Evolutionary conservation across 2,797 vertebrate genomes (phyloP), one percentile per base, ranked within the genome.

Genomic region (Cichlasoma orientale): DNA sequence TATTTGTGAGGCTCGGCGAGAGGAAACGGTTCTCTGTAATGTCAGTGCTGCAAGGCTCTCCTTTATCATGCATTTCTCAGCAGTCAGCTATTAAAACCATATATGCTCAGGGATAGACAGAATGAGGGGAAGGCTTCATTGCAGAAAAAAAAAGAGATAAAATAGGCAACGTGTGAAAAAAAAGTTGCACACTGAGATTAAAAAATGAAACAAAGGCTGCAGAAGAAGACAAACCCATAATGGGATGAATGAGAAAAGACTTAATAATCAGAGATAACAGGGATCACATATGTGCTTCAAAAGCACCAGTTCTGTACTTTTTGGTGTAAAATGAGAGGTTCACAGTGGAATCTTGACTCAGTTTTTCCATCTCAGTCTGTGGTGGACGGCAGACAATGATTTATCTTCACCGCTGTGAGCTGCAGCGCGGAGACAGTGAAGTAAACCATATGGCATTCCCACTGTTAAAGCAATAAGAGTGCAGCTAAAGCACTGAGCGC

Each of bases 381-480:
- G 87, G 88, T 80, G 81, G 85, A 87, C 44, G 54, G 89, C 84
- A 89, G 91, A 89, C 89, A 75, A 74, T 90, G 92, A 94, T 95
- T 94, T 94, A 94, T 95, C 92, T 89, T 29, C 77, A 29, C 66
- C 54, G 79, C 87, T 90, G 83, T 75, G 88, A 78, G 87, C 87
- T 91, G 79, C 89, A 88, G 87, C 27, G 8, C 7, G 80, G 88
- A 94, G 92, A 94, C 90, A 86, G 89, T 94, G 92, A 94, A 92
- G 89, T 92, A 93, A 94, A 93, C 90, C 94, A 94, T 92, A 91
- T 94, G 94, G 92, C 88, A 87, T 93, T 90, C 92, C 58, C 80
- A 86, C 93, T 92, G 90, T 82, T 91, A 92, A 92, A 94, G 90
- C 89, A 92, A 92, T 93, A 88, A 83, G 87, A 86, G 77, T 77